Base-by-base conservation (phyloP, 2,888 invertebrate genomes). In the Folsomia candida region DNA sequence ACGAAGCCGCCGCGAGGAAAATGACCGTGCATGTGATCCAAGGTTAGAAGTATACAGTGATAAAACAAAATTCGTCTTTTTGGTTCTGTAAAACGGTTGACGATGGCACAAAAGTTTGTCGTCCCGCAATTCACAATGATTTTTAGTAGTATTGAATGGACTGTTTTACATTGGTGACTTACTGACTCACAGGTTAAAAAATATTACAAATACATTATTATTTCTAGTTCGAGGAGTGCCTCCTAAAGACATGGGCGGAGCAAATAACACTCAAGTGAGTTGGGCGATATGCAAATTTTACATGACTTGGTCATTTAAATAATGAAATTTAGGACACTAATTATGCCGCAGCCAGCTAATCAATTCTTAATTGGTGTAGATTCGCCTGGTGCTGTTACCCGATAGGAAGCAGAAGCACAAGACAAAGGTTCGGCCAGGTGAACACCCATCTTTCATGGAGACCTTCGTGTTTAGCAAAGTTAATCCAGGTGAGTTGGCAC, bases 361-460 rank as follows among this genome's bases (percentile, higher is more conserved):
- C 11, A n/a, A n/a, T n/a, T n/a, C n/a, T n/a, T n/a, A n/a, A n/a
- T n/a, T n/a, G n/a, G n/a, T 84, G 51, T 85, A 94, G 89, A 93
- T 95, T 75, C 88, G 95, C 76, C 87, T 96, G 79, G 88, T 96
- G 61, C 87, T 97, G 81, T 84, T 97, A 77, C 97, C 96, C 2
- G 88, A 91, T 82, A 94, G 95, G 83, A 95, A 95, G 83, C 95
- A 95, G 83, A 93, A 94, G 81, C 92, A 92, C 83, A 96, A 96
- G 84, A 95, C 95, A 26, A 94, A 95, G 85, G 93, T 95, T 75
- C 88, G 94, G 70, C 90, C 91, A 69, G 95, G 95, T 0, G 92
- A 93, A 81, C 92, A 91, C 83, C 95, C 96, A 0, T 92, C 93
- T 82, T 96, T 91, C 81, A 92, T 95, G 89, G 96, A 97, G 83